A percentile compares a stretch with the other conserved stretches of the same genome.
Conservation (phyloP, 2,797 vertebrate genomes). For the Lacerta bilineata region DNA sequence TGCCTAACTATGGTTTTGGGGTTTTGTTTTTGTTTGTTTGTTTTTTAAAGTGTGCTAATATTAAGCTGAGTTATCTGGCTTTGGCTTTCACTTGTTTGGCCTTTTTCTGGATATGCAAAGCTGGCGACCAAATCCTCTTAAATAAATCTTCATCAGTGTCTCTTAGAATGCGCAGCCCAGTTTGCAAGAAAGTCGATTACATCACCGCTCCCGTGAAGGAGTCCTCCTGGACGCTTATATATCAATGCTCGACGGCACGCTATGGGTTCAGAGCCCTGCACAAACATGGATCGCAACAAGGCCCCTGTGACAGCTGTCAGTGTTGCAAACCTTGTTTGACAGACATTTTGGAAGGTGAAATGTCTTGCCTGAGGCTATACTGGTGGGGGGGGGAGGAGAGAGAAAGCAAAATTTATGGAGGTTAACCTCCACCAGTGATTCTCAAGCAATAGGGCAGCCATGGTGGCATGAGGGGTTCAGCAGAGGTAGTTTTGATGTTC, state of each 20-base stretch:
- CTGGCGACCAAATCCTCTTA: conserved; percentile 16
- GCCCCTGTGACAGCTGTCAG: background rate
- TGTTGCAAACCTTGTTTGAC: background rate
- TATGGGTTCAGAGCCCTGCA: background rate
- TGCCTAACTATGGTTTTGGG: background rate
- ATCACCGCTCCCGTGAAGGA: background rate
- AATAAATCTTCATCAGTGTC: conserved; percentile 1
- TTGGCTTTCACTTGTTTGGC: background rate
- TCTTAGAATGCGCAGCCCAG: background rate
- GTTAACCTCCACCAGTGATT: background rate
- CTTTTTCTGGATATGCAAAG: background rate
- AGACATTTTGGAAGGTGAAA: background rate
- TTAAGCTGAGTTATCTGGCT: background rate
- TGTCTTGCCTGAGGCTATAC: background rate
- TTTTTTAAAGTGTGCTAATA: background rate
- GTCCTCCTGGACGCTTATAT: background rate
- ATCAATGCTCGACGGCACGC: background rate
- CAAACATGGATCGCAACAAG: conserved; percentile 12
- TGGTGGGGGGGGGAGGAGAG: too few relatives aligned
- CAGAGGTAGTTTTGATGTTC: background rate
- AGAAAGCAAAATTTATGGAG: background rate
- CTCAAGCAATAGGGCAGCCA: background rate
- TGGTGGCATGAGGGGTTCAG: too few relatives aligned
- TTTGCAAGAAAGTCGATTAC: conserved; percentile 7
- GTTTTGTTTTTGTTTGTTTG: background rate